phyloP scores from a whole-genome alignment of 2,888 invertebrate species.

The Andrena flavipes region DNA sequence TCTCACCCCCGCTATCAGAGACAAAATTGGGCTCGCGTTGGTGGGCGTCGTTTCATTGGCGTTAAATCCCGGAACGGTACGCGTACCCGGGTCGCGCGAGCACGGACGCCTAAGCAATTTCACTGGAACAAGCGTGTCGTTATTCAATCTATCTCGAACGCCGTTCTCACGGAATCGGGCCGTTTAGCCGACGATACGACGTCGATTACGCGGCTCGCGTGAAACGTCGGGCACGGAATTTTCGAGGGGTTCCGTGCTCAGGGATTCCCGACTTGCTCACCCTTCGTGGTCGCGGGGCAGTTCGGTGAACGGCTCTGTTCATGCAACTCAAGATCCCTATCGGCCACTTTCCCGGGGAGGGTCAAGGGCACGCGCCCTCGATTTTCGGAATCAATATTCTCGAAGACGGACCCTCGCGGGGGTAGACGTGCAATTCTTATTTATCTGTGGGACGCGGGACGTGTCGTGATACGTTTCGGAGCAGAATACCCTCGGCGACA shows the following conservation, averaged over 20 bases:
- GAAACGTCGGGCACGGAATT: constrained; percentile 22
- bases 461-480: background rate
- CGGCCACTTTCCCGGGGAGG: too few relatives aligned
- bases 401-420: background rate
- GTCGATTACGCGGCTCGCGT: constrained; percentile 26
- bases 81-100: background rate
- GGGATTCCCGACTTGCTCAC: background rate
- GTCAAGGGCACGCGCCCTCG: too few relatives aligned
- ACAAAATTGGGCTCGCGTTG: background rate
- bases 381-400: background rate
- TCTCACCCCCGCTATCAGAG: background rate
- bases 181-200: constrained; percentile 24
- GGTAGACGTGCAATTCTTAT: too few relatives aligned
- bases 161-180: constrained; percentile 39
- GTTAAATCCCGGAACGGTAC: constrained; percentile 36
- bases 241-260: constrained; percentile 1
- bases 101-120: constrained; percentile 29
- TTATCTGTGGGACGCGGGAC: background rate
- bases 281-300: constrained; percentile 6
- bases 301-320: background rate
- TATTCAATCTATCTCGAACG: constrained; percentile 44
- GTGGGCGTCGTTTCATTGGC: constrained; percentile 25
- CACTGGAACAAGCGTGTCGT: constrained; percentile 46
- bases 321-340: too few relatives aligned
- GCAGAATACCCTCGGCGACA: background rate